phyloP scores from a whole-genome alignment of 2,888 invertebrate genomes.

The Cerceris ruficornis region DNA sequence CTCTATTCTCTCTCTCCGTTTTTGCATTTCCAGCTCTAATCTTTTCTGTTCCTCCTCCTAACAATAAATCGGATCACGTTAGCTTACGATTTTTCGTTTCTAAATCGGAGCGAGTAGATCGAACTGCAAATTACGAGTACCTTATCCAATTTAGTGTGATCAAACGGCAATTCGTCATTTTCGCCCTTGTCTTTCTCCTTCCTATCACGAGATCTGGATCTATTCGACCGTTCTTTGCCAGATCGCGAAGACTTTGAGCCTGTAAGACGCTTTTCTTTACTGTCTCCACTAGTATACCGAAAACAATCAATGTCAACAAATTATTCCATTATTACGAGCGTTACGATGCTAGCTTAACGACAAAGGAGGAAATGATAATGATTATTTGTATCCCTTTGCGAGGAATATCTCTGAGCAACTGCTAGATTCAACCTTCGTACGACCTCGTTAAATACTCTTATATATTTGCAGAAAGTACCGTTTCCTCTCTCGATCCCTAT shows the following conservation, averaged over 20 bases:
- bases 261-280: constrained; percentile 85
- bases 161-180: constrained; percentile 85
- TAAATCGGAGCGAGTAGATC: no score
- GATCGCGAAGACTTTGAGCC: constrained; percentile 85
- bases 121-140: constrained; percentile 76
- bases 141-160: constrained; percentile 89
- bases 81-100: background rate
- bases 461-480: constrained; percentile 75
- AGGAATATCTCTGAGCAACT: no score
- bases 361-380: no score
- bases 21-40: constrained; percentile 97
- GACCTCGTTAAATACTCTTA: background rate
- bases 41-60: constrained; percentile 95
- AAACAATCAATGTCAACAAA: constrained; percentile 69
- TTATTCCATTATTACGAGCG: constrained; percentile 50
- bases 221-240: constrained; percentile 80
- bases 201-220: constrained; percentile 85
- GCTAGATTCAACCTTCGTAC: no score
- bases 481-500: constrained; percentile 83
- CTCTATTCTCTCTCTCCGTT: constrained; percentile 96
- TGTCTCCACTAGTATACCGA: constrained; percentile 84
- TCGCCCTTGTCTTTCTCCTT: constrained; percentile 84
- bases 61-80: background rate
- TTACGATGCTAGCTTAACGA: no score
- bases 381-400: no score